Conservation (phyloP, 2,797 vertebrate genomes). For the Psittacula derbiana region DNA sequence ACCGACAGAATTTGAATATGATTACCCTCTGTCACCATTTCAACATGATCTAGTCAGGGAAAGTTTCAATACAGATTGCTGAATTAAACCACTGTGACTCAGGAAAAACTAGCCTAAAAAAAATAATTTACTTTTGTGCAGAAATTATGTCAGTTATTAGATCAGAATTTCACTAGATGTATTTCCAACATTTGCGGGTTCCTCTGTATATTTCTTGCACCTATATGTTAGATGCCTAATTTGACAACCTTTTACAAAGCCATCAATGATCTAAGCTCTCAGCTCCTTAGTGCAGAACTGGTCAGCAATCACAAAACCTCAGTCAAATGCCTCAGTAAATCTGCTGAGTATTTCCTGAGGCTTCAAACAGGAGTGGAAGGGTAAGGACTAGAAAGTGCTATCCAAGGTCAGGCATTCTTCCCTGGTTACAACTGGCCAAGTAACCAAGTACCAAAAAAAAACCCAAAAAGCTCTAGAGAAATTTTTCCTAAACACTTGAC, state of each 20-base stretch:
- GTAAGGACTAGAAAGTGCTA: not conserved
- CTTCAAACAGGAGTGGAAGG: slow-evolving; percentile 3
- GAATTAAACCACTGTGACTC: not conserved
- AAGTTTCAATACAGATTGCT: not conserved
- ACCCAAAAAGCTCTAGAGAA: not conserved
- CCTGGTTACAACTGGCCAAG: not conserved
- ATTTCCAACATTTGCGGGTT: not conserved
- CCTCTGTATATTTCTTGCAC: not conserved
- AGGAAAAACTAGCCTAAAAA: not conserved
- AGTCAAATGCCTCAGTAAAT: not conserved
- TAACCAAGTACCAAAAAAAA: not conserved
- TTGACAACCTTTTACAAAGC: not conserved
- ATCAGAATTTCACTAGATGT: not conserved
- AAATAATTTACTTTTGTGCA: not conserved
- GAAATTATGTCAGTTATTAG: not conserved
- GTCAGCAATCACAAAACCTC: slow-evolving; percentile 3
- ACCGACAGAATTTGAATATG: not conserved
- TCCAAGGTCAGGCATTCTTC: not conserved
- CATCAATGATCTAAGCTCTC: not conserved
- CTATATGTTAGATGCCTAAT: not conserved
- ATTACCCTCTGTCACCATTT: not conserved
- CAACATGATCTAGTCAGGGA: not conserved
- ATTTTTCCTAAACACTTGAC: not conserved
- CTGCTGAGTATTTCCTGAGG: slow-evolving; percentile 15
- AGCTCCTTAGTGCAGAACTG: not conserved